These are phyloP conservation scores for Colletes collaris DNA, from an alignment of 2,888 invertebrate genomes.

Conservation along the genomic window DNA sequence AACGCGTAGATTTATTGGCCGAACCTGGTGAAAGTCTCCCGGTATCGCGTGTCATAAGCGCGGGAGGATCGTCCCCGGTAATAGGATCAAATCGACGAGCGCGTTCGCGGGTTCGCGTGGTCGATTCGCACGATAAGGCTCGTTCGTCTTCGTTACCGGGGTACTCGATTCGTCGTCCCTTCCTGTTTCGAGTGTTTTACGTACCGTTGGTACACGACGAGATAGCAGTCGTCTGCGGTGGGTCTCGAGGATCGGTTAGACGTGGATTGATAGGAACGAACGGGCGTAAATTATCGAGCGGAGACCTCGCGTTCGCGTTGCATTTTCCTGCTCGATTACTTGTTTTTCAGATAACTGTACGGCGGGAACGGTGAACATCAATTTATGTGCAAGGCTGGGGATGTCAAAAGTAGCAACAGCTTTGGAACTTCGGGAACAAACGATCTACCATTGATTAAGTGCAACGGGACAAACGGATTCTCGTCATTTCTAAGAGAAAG, in stretches of 20 bases:
- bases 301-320: too few species aligned
- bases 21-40: slow-evolving; percentile 62
- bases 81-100: slow-evolving; percentile 38
- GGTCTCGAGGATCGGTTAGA: slow-evolving; percentile 33
- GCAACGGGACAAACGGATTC: too few species aligned
- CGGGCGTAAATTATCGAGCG: too few species aligned
- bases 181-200: slow-evolving; percentile 27
- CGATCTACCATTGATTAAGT: too few species aligned
- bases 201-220: slow-evolving; percentile 6
- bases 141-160: slow-evolving; percentile 64
- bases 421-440: too few species aligned
- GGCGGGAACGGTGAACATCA: too few species aligned
- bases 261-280: too few species aligned
- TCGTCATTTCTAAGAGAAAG: too few species aligned
- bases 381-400: too few species aligned
- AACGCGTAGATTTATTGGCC: slow-evolving; percentile 60
- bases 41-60: slow-evolving; percentile 48
- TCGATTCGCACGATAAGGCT: slow-evolving; percentile 36
- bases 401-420: too few species aligned
- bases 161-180: slow-evolving; percentile 15
- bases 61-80: slow-evolving; percentile 31
- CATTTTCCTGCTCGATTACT: too few species aligned
- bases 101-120: slow-evolving; percentile 12
- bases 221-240: slow-evolving; percentile 24
- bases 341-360: too few species aligned